These are phyloP conservation scores for Homalodisca vitripennis DNA, from an alignment of 1,140 invertebrate species.

Conservation along the genomic window DNA sequence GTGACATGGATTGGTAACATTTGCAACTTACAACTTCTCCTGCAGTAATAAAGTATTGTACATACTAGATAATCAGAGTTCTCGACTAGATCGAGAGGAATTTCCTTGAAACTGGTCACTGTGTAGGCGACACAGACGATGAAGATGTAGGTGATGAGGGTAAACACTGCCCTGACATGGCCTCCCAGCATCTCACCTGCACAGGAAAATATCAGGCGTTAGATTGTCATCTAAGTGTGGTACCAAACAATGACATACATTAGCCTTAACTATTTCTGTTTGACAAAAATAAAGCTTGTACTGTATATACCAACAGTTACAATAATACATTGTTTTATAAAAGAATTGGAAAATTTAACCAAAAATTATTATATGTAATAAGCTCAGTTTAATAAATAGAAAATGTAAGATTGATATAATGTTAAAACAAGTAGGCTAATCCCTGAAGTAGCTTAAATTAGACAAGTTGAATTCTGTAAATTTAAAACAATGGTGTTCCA, in stretches of 20 bases:
- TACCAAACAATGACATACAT: neutral
- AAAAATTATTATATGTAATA: too few relatives aligned
- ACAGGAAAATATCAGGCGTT: slow-evolving; percentile 43
- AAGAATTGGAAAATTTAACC: too few relatives aligned
- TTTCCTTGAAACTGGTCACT: slow-evolving; percentile 84
- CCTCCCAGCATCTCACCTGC: slow-evolving; percentile 73
- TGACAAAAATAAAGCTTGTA: neutral
- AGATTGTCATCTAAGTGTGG: neutral
- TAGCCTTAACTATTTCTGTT: neutral
- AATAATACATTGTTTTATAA: too few relatives aligned
- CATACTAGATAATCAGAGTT: slow-evolving; percentile 40
- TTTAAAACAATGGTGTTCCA: neutral
- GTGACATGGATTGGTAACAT: too few relatives aligned
- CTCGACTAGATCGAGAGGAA: slow-evolving; percentile 66
- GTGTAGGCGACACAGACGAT: slow-evolving; percentile 76
- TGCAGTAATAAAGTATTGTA: too few relatives aligned
- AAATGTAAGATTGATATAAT: too few relatives aligned
- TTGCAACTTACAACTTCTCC: too few relatives aligned
- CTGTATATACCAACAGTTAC: too few relatives aligned
- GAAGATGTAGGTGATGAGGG: slow-evolving; percentile 84
- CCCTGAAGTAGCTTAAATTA: too few relatives aligned
- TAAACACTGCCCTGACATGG: slow-evolving; percentile 88
- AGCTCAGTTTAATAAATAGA: too few relatives aligned
- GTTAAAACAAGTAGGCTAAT: too few relatives aligned
- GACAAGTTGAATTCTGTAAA: too few relatives aligned